Base-by-base conservation (phyloP, 2,113 vertebrate species). In the Phyllostomus hastatus region DNA sequence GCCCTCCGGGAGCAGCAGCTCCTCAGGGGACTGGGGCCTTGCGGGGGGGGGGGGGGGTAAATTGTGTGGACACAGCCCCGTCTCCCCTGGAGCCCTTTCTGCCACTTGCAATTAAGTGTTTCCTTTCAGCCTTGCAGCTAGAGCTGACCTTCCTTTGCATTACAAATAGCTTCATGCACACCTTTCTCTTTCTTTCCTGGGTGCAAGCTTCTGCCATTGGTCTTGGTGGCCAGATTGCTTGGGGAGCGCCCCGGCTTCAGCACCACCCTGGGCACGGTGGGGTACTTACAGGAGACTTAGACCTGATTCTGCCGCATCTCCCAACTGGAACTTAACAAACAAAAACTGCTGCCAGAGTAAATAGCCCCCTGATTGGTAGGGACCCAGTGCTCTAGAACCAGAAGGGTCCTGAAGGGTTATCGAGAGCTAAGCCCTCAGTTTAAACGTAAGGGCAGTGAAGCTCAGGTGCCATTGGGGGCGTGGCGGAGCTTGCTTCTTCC, bases 201-300 rank as follows among this genome's bases (percentile, higher is more conserved):
- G n/a, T 19, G 33, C 50, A 41, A 50, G 66, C 24, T 35, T 84
- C 22, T 33, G 43, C 73, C 33, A 52, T 89, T 46, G 54, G 43
- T 69, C 41, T 52, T 4, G 16, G n/a, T 52, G 61, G 75, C 22
- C n/a, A 1, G 46, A 12, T 16, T 31, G 28, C 90, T 89, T 26
- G 26, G 10, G 41, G 31, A 20, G 11, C 20, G 11, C 4, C 4
- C 19, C 15, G 41, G 28, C n/a, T 5, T 8, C 11, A 14, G 8
- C n/a, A 2, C 46, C 14, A 0, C 4, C 0, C n/a, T 54, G 20
- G 66, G 52, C 52, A 35, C 15, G 0, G 7, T 3, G 14, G 41
- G 52, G 52, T 10, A n/a, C 69, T 73, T 69, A 41, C 15, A 10
- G 8, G 50, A 24, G 43, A 64, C 72, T 22, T 5, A 1, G 26